These are phyloP conservation scores for Oryzias dopingdopingensis DNA, from an alignment of 2,797 vertebrate species.

Conservation along the genomic window DNA sequence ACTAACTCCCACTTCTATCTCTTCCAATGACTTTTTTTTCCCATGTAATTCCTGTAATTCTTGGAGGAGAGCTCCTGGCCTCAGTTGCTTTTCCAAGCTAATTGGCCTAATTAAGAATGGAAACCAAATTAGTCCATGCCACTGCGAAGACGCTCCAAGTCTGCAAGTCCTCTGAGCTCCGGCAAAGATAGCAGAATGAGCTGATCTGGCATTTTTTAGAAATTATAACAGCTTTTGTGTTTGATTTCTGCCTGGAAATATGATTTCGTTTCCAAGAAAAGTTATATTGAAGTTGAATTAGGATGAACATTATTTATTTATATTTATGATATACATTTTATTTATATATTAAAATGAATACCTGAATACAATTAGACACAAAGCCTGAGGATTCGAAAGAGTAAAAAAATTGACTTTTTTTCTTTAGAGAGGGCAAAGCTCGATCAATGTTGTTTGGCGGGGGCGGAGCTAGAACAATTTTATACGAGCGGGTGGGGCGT, in stretches of 20 bases:
- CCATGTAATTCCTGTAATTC: slow-evolving; percentile 63
- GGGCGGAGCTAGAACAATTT: no score
- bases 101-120: slow-evolving; percentile 72
- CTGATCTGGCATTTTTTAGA: slow-evolving; percentile 22
- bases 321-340: no score
- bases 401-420: slow-evolving; percentile 11
- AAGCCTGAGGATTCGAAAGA: slow-evolving; percentile 10
- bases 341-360: slow-evolving; percentile 15
- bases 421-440: slow-evolving; percentile 5
- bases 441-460: slow-evolving; percentile 8
- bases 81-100: slow-evolving; percentile 71
- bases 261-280: slow-evolving; percentile 1
- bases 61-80: slow-evolving; percentile 52
- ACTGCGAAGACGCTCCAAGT: slow-evolving; percentile 39
- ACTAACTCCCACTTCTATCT: slow-evolving; percentile 10
- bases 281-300: not conserved
- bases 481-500: no score
- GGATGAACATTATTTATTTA: no score
- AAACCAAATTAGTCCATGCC: slow-evolving; percentile 64
- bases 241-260: slow-evolving; percentile 18
- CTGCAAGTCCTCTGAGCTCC: slow-evolving; percentile 34
- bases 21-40: slow-evolving; percentile 45
- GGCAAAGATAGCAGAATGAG: slow-evolving; percentile 25
- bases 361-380: slow-evolving; percentile 10
- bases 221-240: slow-evolving; percentile 9